Conservation (phyloP, 1,140 invertebrate species). For the Drosophila grimshawi region DNA sequence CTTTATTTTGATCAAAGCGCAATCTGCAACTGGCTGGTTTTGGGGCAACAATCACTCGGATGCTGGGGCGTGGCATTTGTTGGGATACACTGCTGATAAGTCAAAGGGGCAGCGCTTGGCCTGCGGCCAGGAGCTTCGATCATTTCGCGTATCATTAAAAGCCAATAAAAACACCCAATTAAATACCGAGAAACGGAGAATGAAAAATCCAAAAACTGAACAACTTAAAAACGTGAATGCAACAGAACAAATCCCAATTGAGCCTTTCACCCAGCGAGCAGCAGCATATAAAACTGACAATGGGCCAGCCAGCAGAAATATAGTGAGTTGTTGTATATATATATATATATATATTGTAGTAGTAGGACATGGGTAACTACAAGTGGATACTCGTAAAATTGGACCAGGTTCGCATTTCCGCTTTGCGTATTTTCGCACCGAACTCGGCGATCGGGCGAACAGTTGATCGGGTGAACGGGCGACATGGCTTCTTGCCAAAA, state of each 20-base stretch:
- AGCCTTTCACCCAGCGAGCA: constrained; percentile 68
- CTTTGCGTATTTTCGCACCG: constrained; percentile 51
- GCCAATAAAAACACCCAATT: constrained; percentile 83
- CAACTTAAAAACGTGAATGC: constrained; percentile 31
- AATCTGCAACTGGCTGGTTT: constrained; percentile 47
- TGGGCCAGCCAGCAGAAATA: constrained; percentile 12
- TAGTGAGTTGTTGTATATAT: constrained; percentile 17
- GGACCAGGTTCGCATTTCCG: constrained; percentile 64
- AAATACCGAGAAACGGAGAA: constrained; percentile 54
- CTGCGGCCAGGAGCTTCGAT: constrained; percentile 68
- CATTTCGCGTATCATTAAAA: constrained; percentile 83
- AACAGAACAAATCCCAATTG: constrained; percentile 77
- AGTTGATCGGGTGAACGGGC: background rate
- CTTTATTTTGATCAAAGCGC: constrained; percentile 68
- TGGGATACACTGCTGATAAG: constrained; percentile 30
- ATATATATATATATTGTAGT: constrained; percentile 16
- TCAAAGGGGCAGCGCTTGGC: constrained; percentile 53
- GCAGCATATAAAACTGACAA: constrained; percentile 22
- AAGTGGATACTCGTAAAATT: constrained; percentile 26
- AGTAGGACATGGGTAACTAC: constrained; percentile 9
- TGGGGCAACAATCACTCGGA: constrained; percentile 73
- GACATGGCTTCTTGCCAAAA: constrained; percentile 77
- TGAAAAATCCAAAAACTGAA: constrained; percentile 3
- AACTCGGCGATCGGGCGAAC: constrained; percentile 5
- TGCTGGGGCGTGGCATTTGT: constrained; percentile 59